Evolutionary conservation across 2,888 invertebrate species (phyloP).

Genomic region (Theristus sp.): DNA sequence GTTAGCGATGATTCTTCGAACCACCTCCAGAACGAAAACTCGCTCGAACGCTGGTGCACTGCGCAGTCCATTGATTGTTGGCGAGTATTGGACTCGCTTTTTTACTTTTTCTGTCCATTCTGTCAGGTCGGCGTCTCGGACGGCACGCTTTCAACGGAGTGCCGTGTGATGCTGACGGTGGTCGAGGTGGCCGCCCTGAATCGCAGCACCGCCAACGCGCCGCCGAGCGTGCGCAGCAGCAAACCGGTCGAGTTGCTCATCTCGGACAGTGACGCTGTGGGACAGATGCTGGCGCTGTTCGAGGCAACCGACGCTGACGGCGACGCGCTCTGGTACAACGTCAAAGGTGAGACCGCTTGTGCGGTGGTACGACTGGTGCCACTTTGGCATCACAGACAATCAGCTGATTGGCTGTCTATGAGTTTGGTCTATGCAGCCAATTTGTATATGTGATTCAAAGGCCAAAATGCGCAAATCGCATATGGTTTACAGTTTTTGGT

Average conservation of each 20-base stretch:
- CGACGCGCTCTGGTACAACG: slow-evolving; percentile 73
- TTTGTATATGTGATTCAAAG: not conserved
- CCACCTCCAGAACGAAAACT: too few relatives aligned
- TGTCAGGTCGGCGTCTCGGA: not conserved
- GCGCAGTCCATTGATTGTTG: too few relatives aligned
- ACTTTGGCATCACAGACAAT: slow-evolving; percentile 3
- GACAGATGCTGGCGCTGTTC: slow-evolving; percentile 36
- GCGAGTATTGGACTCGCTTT: too few relatives aligned
- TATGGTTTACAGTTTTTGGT: too few relatives aligned
- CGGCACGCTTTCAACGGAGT: not conserved
- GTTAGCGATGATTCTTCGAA: too few relatives aligned
- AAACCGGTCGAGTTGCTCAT: not conserved
- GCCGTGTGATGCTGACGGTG: not conserved
- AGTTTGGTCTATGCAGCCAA: slow-evolving; percentile 5
- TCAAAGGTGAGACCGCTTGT: slow-evolving; percentile 38
- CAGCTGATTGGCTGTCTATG: too few relatives aligned
- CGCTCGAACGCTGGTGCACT: too few relatives aligned
- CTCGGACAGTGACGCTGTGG: slow-evolving; percentile 47
- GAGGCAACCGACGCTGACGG: slow-evolving; percentile 50
- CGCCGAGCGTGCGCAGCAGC: not conserved
- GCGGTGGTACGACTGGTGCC: slow-evolving; percentile 5
- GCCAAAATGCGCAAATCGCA: too few relatives aligned
- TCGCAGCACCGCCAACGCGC: not conserved
- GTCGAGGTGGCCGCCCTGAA: not conserved
- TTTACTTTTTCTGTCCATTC: too few relatives aligned